These are phyloP conservation scores for Aporophyla nigra DNA, from an alignment of 2,888 invertebrate species.

Conservation along the genomic window DNA sequence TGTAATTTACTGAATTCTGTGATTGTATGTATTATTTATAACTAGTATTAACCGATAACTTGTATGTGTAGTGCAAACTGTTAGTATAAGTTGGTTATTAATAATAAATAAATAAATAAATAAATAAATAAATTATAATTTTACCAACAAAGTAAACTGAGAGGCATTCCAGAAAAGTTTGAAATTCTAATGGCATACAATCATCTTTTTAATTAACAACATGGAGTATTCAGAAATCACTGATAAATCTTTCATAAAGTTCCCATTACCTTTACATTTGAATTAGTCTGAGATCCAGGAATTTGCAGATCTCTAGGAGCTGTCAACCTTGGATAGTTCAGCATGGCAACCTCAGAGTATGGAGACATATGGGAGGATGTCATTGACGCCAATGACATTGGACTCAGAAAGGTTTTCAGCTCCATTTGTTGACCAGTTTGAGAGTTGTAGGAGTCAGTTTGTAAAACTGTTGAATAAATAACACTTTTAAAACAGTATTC, in stretches of 20 bases:
- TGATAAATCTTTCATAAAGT: not conserved
- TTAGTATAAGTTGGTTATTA: too few relatives aligned
- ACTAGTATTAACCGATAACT: too few relatives aligned
- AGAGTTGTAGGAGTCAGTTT: conserved; percentile 67
- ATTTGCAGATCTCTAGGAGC: conserved; percentile 85
- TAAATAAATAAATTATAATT: too few relatives aligned
- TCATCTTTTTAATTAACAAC: not conserved
- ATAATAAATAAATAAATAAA: too few relatives aligned
- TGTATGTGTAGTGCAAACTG: too few relatives aligned
- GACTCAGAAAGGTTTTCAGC: conserved; percentile 79
- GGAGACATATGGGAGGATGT: conserved; percentile 79
- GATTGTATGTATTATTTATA: too few relatives aligned
- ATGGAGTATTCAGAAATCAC: not conserved
- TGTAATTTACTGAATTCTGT: too few relatives aligned
- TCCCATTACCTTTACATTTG: conserved; percentile 75
- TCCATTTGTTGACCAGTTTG: conserved; percentile 70
- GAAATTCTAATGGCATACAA: not conserved
- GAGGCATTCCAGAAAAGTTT: not conserved
- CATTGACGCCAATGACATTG: conserved; percentile 82
- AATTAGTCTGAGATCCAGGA: conserved; percentile 71
- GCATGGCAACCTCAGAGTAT: conserved; percentile 74
- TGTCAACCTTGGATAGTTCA: conserved; percentile 81
- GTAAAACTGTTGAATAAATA: conserved; percentile 72
- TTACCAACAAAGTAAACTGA: conserved; percentile 1
- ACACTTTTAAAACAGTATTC: not conserved